Base-by-base conservation (phyloP, 1,140 invertebrate genomes). In the Dufourea novaeangliae region DNA sequence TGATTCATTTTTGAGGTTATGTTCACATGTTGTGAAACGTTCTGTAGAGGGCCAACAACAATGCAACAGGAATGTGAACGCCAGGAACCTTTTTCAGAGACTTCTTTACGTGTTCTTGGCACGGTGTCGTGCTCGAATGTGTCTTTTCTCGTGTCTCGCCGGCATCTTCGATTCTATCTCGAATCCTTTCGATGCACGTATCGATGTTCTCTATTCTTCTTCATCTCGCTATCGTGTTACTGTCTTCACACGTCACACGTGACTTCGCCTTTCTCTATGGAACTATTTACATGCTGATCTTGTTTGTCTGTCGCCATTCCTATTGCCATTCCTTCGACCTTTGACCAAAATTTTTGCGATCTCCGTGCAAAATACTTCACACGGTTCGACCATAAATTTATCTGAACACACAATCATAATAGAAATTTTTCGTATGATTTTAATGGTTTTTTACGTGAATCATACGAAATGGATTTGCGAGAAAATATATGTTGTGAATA, bases 131-230 rank as follows among this genome's bases (percentile, higher is more conserved):
- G 57, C 57, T 78, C 77, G 41, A 79, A 44, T 67, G 25, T 66
- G 25, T 66, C 20, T 56, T 44, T 14, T 25, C 20, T 52, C 56
- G 44, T 34, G 25, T 59, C 27, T 54, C 41, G 41, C 20, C 76
- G 22, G n/a, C 44, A 34, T 46, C 41, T 34, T 74, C 62, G 29
- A 20, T 63, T 83, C 62, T 87, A 46, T 80, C n/a, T 70, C 72
- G 69, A 17, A 20, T 57, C 14, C 59, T 59, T 71, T 70, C 78
- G 74, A 82, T 89, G 89, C 89, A 90, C 89, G 89, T 86, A 79
- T 90, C 82, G 78, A 82, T 90, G 88, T 88, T 80, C 54, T 71
- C 8, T 61, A 17, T 41, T 29, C 46, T 68, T n/a, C 57, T 50
- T 66, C 20, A 25, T 82, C 76, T 84, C 44, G 56, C 80, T 63